Evolutionary conservation across 2,113 vertebrate species (phyloP), one percentile per base, ranked within the genome.

Genomic region (Camelus dromedarius): DNA sequence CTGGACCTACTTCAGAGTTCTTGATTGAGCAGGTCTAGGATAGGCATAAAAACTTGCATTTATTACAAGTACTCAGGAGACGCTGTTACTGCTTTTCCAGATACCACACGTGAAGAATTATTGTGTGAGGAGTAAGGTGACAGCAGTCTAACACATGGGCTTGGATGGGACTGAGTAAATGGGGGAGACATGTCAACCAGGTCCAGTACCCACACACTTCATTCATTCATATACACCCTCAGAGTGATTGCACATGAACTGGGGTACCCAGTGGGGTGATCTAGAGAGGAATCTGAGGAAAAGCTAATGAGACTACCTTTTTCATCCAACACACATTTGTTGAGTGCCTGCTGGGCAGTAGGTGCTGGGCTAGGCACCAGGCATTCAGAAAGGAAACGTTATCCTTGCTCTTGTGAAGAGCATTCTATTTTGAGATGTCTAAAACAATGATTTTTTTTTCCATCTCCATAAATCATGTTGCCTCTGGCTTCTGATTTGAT

Each of bases 351-450:
- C 52, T 87, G 69, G 56, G 10, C 30, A 72, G 58, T 16, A 60
- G 30, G 42, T 80, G 87, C 82, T 93, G 83, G 86, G 14, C 32
- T 79, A 84, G 46, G 79, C 50, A 75, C 42, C 19, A 92, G n/a
- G n/a, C 11, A 38, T 58, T 90, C 87, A 80, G 76, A 95, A 88
- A 93, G 72, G 42, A 82, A 95, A 56, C 62, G 46, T 0, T 18
- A 64, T 35, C 46, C 58, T 58, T 69, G 42, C 50, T 93, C 22
- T 93, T 62, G 24, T 50, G 70, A 58, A 94, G 70, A 94, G 9
- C 18, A 38, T 94, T 90, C 91, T 97, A 94, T 94, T 95, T 84
- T 87, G 35, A 92, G 56, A 94, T 66, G 52, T 70, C 87, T 87
- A 35, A 97, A 97, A 91, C 95, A 95, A 92, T 81, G 50, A 84